phyloP scores from a whole-genome alignment of 2,888 invertebrate species.

The Apamea monoglypha region DNA sequence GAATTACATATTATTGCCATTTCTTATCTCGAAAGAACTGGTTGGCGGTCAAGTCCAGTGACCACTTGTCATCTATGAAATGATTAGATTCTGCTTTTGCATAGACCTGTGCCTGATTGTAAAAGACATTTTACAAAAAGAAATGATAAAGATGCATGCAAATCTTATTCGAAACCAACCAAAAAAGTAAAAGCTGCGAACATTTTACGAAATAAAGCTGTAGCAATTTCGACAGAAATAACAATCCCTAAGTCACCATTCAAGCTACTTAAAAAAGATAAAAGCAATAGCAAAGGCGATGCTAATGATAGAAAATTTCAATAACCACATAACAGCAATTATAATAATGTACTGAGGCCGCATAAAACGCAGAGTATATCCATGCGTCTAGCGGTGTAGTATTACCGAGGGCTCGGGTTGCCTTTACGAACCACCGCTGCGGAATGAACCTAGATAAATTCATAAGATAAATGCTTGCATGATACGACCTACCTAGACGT shows the following conservation, averaged over 20 bases:
- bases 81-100: constrained; percentile 23
- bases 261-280: constrained; percentile 18
- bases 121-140: not conserved
- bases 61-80: constrained; percentile 14
- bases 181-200: not conserved
- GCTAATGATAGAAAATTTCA: constrained; percentile 45
- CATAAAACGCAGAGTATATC: constrained; percentile 56
- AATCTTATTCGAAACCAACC: not conserved
- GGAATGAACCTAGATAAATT: constrained; percentile 67
- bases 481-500: constrained; percentile 58
- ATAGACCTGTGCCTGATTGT: not conserved
- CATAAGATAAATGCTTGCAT: constrained; percentile 59
- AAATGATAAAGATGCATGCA: not conserved
- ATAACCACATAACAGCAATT: constrained; percentile 58
- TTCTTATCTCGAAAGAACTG: constrained; percentile 30
- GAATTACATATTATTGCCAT: constrained; percentile 12
- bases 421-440: constrained; percentile 66
- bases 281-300: constrained; percentile 22
- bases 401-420: constrained; percentile 64
- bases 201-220: not conserved
- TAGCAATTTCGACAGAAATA: not conserved
- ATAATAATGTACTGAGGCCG: constrained; percentile 58
- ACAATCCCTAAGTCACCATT: not conserved
- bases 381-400: constrained; percentile 55
- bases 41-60: constrained; percentile 16